Evolutionary conservation across 2,888 invertebrate genomes (phyloP), one percentile per base, ranked within the genome.

Genomic region (Orthosia gothica): DNA sequence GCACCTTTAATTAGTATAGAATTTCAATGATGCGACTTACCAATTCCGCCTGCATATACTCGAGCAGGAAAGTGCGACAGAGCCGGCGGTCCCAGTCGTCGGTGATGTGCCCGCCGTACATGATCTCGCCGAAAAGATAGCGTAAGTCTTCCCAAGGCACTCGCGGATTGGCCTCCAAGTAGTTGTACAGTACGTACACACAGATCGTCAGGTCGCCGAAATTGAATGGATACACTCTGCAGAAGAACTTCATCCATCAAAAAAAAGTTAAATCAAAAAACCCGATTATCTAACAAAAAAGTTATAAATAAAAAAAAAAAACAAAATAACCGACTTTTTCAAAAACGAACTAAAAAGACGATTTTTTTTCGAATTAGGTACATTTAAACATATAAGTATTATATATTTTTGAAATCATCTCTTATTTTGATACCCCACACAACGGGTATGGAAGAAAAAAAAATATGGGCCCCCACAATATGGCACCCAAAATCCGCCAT

Each of bases 71-170:
- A 1, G 98, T 98, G 68, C 98, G 97, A 90, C 99, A 99, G 5
- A 99, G 97, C 55, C 98, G 97, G 63, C 99, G 96, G 93, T 99
- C 99, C 99, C 99, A 99, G 93, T 99, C 99, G 91, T 99, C 99
- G 0, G 99, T 99, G 88, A 99, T 99, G 91, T 99, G 99, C 0
- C 99, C 99, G 1, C 99, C 99, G 91, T 99, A 99, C 99, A 99
- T 99, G 87, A 99, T 99, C 95, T 99, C 99, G 0, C 99, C 99
- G 91, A 99, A 99, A 26, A 99, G 96, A 93, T 99, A 99, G 2
- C 99, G 97, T 87, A 99, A 94, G 95, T 99, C 99, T 93, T 99
- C 99, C 99, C 99, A 99, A 0, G 99, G 99, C 11, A 99, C 98
- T 85, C 98, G 97, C 58, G 97, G 97, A 89, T 98, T 99, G 70